Evolutionary conservation across 2,888 invertebrate species (phyloP), one percentile per base, ranked within the genome.

Genomic region (Drosophila colorata): DNA sequence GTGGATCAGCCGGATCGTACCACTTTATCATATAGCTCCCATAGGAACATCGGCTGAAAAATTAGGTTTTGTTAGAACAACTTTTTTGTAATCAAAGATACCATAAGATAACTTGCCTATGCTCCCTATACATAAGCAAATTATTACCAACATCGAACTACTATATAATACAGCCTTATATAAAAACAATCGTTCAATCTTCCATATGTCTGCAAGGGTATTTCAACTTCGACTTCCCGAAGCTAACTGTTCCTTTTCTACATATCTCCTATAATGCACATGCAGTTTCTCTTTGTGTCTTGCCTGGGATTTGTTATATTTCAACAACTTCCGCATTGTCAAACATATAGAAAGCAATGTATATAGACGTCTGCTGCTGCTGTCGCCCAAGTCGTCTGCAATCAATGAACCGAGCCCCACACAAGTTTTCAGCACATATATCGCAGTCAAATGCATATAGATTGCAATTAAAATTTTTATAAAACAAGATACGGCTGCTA

Each of bases 271-370:
- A 44, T 61, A 63, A 44, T 68, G 48, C 41, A 60, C 51, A 63
- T 78, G 63, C 80, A 78, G 67, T 88, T 63, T 38, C 65, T 83
- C 85, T 87, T 87, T 85, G 84, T 85, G 84, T 76, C 70, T 87
- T 71, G 76, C 76, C 78, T 83, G 75, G 84, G 72, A 86, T 87
- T 84, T 85, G 84, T 70, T 83, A 82, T 73, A 85, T 81, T 76
- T 71, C 85, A 78, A 81, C 76, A 84, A 71, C 87, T 85, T 85
- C 84, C 84, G 84, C 88, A 81, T 85, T 87, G 85, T 88, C 88
- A 80, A 86, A 82, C 83, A 77, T 74, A 85, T 69, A 68, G 63
- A 51, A 55, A 38, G 43, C 40, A 55, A 41, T n/a, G 35, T 28
- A 61, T 67, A 84, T 72, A 75, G 69, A 40, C 56, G 18, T 4